Conservation (phyloP, 2,888 invertebrate genomes). For the Epistrophe grossulariae region DNA sequence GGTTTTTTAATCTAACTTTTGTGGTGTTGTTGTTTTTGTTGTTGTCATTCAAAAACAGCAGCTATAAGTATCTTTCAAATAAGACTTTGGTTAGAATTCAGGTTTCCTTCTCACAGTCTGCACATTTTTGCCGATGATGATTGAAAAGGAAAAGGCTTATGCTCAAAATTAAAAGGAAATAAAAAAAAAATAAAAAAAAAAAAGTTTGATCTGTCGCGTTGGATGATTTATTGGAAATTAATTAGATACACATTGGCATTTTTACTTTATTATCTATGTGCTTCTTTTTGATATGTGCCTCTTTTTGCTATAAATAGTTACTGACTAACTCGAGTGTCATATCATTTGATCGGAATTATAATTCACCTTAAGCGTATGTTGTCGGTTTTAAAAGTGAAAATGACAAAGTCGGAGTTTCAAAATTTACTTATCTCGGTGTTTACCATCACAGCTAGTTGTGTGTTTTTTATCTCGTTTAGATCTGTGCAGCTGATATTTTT, state of each 20-base stretch:
- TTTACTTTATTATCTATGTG: too few species aligned
- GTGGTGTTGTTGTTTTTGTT: conserved; percentile 40
- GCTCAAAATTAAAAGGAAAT: conserved; percentile 16
- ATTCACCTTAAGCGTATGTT: conserved; percentile 2
- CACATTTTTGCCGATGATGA: conserved; percentile 7
- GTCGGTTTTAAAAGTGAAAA: conserved; percentile 52
- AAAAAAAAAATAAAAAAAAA: conserved; percentile 23
- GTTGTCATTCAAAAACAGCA: conserved; percentile 14
- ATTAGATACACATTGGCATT: conserved; percentile 8
- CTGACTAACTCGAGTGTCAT: conserved; percentile 19
- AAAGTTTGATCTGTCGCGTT: background rate
- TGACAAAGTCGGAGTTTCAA: conserved; percentile 7
- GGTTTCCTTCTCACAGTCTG: conserved; percentile 49
- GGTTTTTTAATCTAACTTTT: conserved; percentile 49
- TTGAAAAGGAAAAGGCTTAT: conserved; percentile 30
- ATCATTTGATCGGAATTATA: conserved; percentile 21
- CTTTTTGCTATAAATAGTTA: conserved; percentile 12
- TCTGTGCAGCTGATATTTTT: conserved; percentile 6
- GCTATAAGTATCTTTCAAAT: conserved; percentile 16
- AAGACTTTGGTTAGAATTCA: conserved; percentile 31
- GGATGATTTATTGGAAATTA: conserved; percentile 49
- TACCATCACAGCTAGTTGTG: background rate
- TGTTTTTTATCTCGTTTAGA: conserved; percentile 22
- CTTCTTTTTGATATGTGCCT: too few species aligned
- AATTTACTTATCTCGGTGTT: conserved; percentile 40